Evolutionary conservation across 2,113 vertebrate species (phyloP).

Genomic region (Syrmaticus mikado): DNA sequence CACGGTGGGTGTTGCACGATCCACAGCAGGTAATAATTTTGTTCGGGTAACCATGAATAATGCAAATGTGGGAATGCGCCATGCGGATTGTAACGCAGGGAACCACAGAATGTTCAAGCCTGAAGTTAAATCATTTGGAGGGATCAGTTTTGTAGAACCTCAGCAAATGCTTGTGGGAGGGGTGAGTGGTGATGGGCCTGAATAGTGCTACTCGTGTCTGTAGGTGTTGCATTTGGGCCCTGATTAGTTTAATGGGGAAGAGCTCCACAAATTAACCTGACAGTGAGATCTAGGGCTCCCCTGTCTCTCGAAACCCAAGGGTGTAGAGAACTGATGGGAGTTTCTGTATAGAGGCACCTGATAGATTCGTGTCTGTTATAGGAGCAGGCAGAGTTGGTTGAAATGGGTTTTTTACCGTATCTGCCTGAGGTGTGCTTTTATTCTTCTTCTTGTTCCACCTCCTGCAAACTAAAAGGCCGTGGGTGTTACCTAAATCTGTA

Average conservation of each 20-base stretch:
- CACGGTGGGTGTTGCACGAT: fast-evolving
- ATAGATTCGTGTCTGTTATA: not conserved
- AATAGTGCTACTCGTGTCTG: not conserved
- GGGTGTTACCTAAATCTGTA: not conserved
- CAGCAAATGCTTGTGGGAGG: fast-evolving
- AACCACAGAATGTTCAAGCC: fast-evolving
- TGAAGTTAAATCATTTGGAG: not conserved
- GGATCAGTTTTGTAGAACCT: not conserved
- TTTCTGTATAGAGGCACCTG: not conserved
- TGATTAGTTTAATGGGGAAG: too few relatives aligned
- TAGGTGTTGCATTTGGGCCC: not conserved
- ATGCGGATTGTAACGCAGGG: not conserved
- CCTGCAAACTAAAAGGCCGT: not conserved
- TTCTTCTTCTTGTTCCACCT: not conserved
- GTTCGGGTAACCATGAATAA: not conserved
- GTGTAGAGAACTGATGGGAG: not conserved
- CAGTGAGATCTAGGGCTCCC: not conserved
- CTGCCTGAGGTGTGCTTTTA: not conserved
- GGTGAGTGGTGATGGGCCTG: not conserved
- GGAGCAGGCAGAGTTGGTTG: not conserved
- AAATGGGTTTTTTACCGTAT: not conserved
- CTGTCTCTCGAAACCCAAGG: fast-evolving
- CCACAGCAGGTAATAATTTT: not conserved
- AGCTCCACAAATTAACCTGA: not conserved
- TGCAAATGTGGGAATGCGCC: not conserved